Percentiles rank a stretch among this genome's conserved stretches.
These are phyloP conservation scores for Zaprionus obscuricornis DNA, from an alignment of 2,888 invertebrate species.

Conservation along the genomic window DNA sequence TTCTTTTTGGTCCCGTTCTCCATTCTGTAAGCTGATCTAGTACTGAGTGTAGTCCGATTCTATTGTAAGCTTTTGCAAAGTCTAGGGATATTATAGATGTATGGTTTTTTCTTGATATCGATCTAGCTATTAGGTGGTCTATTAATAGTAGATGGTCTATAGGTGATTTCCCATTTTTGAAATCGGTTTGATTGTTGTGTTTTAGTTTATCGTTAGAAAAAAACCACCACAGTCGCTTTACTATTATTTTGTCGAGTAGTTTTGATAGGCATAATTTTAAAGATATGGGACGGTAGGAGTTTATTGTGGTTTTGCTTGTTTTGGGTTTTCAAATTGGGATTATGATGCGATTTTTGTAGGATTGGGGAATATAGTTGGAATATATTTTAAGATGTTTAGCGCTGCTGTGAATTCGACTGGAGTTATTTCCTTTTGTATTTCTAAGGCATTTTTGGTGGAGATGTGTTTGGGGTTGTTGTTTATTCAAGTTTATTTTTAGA, in stretches of 20 bases:
- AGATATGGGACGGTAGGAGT: constrained; percentile 42
- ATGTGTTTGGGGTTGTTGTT: background rate
- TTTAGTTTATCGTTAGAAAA: constrained; percentile 23
- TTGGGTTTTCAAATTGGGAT: constrained; percentile 35
- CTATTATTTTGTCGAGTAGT: constrained; percentile 33
- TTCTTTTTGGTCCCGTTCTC: constrained; percentile 15
- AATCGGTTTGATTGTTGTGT: constrained; percentile 22
- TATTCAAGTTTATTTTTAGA: constrained; percentile 10
- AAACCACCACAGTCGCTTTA: constrained; percentile 25
- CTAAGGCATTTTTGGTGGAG: background rate
- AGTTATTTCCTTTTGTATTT: constrained; percentile 6
- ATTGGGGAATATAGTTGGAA: constrained; percentile 35
- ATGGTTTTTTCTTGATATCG: constrained; percentile 24
- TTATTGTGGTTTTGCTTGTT: constrained; percentile 18
- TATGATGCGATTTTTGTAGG: constrained; percentile 27
- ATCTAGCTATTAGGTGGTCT: constrained; percentile 29
- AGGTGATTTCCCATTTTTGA: constrained; percentile 22
- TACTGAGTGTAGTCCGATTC: constrained; percentile 27
- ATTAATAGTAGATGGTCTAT: constrained; percentile 11
- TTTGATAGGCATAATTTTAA: constrained; percentile 38
- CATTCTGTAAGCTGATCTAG: constrained; percentile 6
- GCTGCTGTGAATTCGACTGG: constrained; percentile 7
- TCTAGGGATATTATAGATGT: constrained; percentile 25
- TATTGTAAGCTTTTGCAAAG: constrained; percentile 38
- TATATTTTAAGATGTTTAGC: constrained; percentile 8